A percentile compares a stretch with the other conserved stretches of the same genome.
Evolutionary conservation across 1,140 invertebrate genomes (phyloP).

Genomic region (Calephelis nemesis): DNA sequence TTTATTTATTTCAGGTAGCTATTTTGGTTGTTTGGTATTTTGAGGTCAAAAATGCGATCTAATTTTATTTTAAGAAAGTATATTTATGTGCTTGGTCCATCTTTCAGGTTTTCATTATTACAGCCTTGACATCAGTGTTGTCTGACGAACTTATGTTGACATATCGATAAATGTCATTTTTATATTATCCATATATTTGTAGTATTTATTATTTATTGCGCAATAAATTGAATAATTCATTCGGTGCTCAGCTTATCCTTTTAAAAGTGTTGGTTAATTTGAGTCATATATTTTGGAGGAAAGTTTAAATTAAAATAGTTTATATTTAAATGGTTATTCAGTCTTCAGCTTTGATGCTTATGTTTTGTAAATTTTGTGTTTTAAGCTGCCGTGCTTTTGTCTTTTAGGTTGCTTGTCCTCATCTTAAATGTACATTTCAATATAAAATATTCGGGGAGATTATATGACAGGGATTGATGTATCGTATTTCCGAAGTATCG

Average conservation of each 20-base stretch:
- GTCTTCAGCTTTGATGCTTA: constrained; percentile 35
- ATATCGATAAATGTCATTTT: no score
- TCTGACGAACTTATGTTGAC: no score
- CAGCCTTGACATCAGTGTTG: no score
- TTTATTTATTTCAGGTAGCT: no score
- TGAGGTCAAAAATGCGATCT: no score
- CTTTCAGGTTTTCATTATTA: no score
- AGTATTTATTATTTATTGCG: background rate
- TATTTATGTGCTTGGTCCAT: no score
- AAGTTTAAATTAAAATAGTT: background rate
- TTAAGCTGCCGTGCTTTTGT: constrained; percentile 17
- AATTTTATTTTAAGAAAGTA: no score
- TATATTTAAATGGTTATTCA: background rate
- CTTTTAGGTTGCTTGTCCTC: background rate
- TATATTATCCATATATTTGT: no score
- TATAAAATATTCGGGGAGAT: no score
- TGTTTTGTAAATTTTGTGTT: constrained; percentile 22
- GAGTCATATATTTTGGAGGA: background rate
- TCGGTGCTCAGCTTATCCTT: background rate
- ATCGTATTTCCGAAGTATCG: background rate
- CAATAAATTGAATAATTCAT: background rate
- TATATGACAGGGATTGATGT: no score
- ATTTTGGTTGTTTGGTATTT: no score
- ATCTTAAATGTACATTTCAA: background rate
- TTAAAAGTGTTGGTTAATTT: background rate